Evolutionary conservation across 1,140 invertebrate genomes (phyloP).

Genomic region (Eufriesea mexicana): DNA sequence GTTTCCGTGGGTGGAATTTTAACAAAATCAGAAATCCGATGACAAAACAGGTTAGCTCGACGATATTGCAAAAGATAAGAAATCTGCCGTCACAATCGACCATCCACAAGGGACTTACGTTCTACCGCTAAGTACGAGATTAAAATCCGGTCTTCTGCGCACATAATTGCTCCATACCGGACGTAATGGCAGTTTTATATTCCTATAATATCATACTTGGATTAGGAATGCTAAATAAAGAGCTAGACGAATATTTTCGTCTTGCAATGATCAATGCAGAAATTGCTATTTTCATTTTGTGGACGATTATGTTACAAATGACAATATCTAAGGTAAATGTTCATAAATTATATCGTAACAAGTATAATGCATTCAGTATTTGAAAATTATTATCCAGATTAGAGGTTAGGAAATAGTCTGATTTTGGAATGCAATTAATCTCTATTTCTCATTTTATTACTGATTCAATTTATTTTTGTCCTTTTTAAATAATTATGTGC

Average conservation of each 20-base stretch:
- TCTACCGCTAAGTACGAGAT: conserved; percentile 79
- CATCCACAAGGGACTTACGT: conserved; percentile 73
- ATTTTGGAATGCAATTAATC: background rate
- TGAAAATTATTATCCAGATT: too few species aligned
- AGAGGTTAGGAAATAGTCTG: too few species aligned
- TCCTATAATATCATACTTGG: conserved; percentile 68
- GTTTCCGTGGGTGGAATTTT: background rate
- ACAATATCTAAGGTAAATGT: background rate
- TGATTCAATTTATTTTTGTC: too few species aligned
- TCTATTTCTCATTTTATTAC: too few species aligned
- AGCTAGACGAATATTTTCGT: too few species aligned
- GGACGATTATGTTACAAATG: background rate
- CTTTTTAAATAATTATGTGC: too few species aligned
- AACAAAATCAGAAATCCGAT: background rate
- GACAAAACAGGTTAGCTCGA: background rate
- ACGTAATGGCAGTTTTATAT: conserved; percentile 67
- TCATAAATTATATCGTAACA: background rate
- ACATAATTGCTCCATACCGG: conserved; percentile 76
- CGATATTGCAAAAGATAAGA: background rate
- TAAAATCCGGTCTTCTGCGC: conserved; percentile 78
- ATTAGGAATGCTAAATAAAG: conserved; percentile 22
- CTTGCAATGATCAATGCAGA: background rate
- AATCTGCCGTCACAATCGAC: conserved; percentile 31
- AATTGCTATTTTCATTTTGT: background rate
- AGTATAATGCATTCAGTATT: too few species aligned